Percentiles rank a stretch among this genome's conserved stretches.
phyloP scores from a whole-genome alignment of 2,113 vertebrate genomes.

The Centropus bengalensis region DNA sequence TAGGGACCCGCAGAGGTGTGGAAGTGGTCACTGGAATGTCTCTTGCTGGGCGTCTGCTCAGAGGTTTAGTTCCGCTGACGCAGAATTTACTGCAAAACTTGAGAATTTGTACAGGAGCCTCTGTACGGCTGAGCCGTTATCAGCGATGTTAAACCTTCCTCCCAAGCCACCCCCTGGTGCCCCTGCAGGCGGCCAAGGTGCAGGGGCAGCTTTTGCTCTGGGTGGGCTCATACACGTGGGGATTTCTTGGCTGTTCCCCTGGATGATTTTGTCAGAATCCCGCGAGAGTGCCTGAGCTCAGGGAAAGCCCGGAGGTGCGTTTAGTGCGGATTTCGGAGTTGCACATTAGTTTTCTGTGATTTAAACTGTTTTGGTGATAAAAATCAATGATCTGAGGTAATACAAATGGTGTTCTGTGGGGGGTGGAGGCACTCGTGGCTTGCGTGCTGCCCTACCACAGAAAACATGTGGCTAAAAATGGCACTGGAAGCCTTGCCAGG shows the following conservation, averaged over 20 bases:
- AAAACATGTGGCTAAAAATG: neutral
- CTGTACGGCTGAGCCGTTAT: neutral
- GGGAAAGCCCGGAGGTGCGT: neutral
- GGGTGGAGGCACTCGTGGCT: neutral
- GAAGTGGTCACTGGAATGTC: neutral
- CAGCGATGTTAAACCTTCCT: neutral
- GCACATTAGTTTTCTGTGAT: slow-evolving; percentile 45
- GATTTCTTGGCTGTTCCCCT: neutral
- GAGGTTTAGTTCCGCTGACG: neutral
- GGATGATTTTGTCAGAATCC: neutral
- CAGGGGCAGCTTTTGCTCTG: neutral
- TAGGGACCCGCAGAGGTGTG: neutral
- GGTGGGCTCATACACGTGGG: neutral
- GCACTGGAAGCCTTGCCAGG: neutral
- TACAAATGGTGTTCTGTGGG: neutral
- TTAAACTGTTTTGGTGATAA: slow-evolving; percentile 53
- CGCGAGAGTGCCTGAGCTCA: accelerated
- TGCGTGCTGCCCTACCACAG: neutral
- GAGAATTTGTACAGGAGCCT: neutral
- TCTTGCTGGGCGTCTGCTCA: neutral
- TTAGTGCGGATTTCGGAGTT: neutral
- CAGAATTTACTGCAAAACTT: neutral
- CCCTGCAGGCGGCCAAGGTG: neutral
- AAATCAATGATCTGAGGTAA: slow-evolving; percentile 63
- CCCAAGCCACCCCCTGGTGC: neutral